Percentiles rank a stretch among this genome's conserved stretches.
Conservation (phyloP, 1,140 invertebrate genomes). For the Planococcus citri region DNA sequence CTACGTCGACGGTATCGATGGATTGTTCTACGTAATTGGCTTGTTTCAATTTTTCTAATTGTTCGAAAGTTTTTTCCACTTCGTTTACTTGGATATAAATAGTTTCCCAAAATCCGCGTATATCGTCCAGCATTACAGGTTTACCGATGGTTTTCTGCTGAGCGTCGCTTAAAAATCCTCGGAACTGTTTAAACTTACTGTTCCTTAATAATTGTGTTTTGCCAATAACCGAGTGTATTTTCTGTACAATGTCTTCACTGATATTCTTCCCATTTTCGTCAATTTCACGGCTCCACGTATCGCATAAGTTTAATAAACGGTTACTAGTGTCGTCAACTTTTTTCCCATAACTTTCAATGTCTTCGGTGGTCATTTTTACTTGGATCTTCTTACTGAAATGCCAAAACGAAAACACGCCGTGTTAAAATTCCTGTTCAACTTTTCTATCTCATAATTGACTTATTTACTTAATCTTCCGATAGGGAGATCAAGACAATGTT, state of each 20-base stretch:
- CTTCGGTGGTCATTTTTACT: constrained; percentile 14
- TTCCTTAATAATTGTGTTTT: constrained; percentile 12
- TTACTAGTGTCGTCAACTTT: neutral
- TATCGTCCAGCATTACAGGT: constrained; percentile 10
- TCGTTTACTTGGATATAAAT: constrained; percentile 2
- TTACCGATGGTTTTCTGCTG: neutral
- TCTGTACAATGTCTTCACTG: neutral
- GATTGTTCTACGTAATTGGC: neutral
- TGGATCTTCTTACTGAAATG: constrained; percentile 9
- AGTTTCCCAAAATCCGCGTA: constrained; percentile 6
- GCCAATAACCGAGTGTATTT: neutral
- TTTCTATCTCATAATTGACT: neutral
- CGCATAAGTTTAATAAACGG: neutral
- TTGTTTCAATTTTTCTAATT: neutral
- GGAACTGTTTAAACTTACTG: constrained; percentile 9
- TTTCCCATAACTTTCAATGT: constrained; percentile 8
- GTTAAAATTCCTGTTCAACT: constrained; percentile 14
- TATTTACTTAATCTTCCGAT: neutral
- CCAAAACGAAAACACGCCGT: neutral
- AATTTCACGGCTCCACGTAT: neutral
- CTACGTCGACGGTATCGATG: neutral
- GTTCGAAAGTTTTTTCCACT: constrained; percentile 1
- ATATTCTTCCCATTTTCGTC: neutral
- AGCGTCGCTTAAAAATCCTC: constrained; percentile 11
- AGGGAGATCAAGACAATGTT: neutral